Base-by-base conservation (phyloP, 2,113 vertebrate species). In the Octodon degus region DNA sequence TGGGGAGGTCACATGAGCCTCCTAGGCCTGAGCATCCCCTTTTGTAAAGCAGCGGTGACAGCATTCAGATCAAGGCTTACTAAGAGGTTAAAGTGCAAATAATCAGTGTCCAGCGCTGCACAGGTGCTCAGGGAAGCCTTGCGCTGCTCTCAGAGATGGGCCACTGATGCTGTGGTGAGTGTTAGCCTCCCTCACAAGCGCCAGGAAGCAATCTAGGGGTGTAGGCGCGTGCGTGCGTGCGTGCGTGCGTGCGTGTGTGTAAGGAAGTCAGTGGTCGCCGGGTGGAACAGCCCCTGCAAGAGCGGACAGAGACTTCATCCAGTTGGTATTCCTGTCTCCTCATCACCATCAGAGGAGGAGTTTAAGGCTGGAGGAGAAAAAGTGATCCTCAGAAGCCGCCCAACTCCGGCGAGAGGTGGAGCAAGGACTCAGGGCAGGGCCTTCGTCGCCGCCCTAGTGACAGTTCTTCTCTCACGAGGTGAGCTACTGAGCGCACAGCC, bases 401-500 rank as follows among this genome's bases (percentile, higher is more conserved):
- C 34, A 50, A 20, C 19, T 5, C 17, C 19, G 32, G 34, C 25
- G 32, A 22, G 37, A 47, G 20, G 12, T 0, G 30, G 53, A 43
- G 72, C 20, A 13, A 14, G 40, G 11, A n/a, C 62, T n/a, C 53
- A 53, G 74, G 30, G 1, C 37, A 50, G 34, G 9, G 34, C 53
- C n/a, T 58, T 8, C 37, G 19, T 19, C 13, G 25, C 43, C 13
- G 25, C 43, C 2, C 4, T 43, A 0, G 0, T 2, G 6, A 87
- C 17, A 24, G 16, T 27, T 67, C 50, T 25, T 96, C 12, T 0
- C 7, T 17, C 14, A 22, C 43, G 76, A 85, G 19, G 2, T 27
- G 53, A 2, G 40, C 68, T 68, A 55, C 4, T 53, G 55, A 90
- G 17, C 32, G 40, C 40, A 37, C 2, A 34, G 9, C 34, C 58